These are phyloP conservation scores for Chondrosia reniformis DNA, from an alignment of 37 sponge, comb jelly and placozoan genomes.

Conservation along the genomic window DNA sequence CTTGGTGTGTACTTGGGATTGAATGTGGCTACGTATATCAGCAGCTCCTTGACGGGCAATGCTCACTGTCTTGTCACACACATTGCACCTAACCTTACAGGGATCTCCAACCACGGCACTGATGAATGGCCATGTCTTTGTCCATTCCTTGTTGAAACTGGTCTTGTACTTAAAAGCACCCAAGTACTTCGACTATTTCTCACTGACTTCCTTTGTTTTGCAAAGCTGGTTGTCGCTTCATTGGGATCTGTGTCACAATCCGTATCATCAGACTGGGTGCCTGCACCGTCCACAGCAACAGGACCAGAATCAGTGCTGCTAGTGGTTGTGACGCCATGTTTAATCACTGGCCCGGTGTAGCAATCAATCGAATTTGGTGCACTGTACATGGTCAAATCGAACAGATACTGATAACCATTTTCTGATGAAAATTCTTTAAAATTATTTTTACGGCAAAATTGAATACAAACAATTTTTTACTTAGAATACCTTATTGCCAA, in stretches of 20 bases:
- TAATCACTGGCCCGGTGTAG: no score
- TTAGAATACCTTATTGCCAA: no score
- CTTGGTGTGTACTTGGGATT: slow-evolving; percentile 18
- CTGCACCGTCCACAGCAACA: neutral
- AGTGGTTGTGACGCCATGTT: no score
- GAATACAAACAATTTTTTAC: no score
- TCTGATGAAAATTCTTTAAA: no score
- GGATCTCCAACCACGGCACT: slow-evolving; percentile 6
- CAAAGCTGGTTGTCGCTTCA: neutral
- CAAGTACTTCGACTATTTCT: neutral
- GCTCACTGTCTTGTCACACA: slow-evolving; percentile 24
- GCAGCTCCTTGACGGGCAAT: slow-evolving; percentile 48
- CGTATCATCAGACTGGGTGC: neutral
- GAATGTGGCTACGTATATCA: slow-evolving; percentile 38
- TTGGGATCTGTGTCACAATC: neutral
- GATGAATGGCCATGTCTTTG: slow-evolving; percentile 36
- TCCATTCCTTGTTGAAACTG: slow-evolving; percentile 35
- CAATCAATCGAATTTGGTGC: no score
- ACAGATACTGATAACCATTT: no score
- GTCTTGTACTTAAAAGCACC: slow-evolving; percentile 45
- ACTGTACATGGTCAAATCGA: no score
- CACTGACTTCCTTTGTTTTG: neutral
- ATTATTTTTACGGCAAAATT: no score
- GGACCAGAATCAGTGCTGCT: no score
- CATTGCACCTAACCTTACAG: slow-evolving; percentile 10